Base-by-base conservation (phyloP, 2,113 vertebrate species). In the Petroica traversi region DNA sequence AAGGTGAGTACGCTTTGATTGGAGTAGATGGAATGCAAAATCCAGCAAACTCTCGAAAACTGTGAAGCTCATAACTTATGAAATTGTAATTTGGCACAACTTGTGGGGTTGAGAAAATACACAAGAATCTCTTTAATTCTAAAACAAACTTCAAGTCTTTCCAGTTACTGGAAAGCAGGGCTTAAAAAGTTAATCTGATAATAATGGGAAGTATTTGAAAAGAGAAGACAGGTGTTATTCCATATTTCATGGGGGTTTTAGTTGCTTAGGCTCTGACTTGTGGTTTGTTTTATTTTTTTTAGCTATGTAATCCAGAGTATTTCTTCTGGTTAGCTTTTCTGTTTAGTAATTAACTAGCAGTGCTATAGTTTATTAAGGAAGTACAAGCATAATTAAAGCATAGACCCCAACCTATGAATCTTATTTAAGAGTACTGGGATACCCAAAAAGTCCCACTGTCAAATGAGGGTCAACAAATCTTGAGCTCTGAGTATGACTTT, bases 61-160 rank as follows among this genome's bases (percentile, higher is more conserved):
- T 38, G 19, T 54, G 71, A n/a, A 12, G 17, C 31, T 41, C 0
- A 0, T 75, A 51, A 62, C 0, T 29, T 34, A 1, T 33, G n/a
- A n/a, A 73, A 38, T 6, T 63, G 13, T 46, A 31, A 51, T 54
- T 81, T 90, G 49, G 41, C 58, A 25, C 29, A 19, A 9, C 49
- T 69, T 25, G 14, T 76, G 20, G 14, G 40, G 9, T 33, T 77
- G 68, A 46, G 55, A 89, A 71, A 61, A 71, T 74, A 29, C 31
- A 11, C 34, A 17, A 57, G 34, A 12, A 52, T 72, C 38, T 52
- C 3, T 51, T 89, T 61, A 40, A 54, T 79, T 75, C 71, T 69
- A 45, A 85, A 94, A 57, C 28, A 63, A 51, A 41, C 28, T 45
- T 49, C 14, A 52, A 45, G 25, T 62, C 23, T 28, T 79, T 88